Evolutionary conservation across 2,797 vertebrate genomes (phyloP).

Genomic region (Merluccius polli): DNA sequence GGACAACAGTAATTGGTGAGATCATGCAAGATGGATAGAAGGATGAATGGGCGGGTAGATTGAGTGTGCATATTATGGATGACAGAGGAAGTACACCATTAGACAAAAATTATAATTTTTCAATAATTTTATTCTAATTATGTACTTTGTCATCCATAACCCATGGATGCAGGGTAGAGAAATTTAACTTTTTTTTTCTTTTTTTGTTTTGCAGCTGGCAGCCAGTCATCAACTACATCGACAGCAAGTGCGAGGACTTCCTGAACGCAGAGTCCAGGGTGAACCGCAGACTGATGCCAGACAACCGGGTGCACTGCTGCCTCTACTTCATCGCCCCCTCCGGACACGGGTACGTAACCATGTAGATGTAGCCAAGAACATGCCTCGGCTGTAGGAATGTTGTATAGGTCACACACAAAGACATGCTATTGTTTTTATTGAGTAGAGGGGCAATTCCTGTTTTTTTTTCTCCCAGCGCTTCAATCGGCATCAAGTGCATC

Average conservation of each 20-base stretch:
- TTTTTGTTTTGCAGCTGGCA: constrained; percentile 64
- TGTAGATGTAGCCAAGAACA: background rate
- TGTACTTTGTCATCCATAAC: background rate
- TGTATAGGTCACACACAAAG: background rate
- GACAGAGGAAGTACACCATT: background rate
- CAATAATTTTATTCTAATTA: background rate
- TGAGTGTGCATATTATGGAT: background rate
- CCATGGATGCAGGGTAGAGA: too few species aligned
- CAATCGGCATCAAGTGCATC: background rate
- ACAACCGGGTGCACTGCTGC: constrained; percentile 79
- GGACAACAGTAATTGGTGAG: constrained; percentile 81
- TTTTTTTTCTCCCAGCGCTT: background rate
- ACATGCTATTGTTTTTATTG: background rate
- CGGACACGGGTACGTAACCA: constrained; percentile 70
- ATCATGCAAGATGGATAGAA: background rate
- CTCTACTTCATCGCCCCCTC: constrained; percentile 78
- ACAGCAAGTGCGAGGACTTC: constrained; percentile 78
- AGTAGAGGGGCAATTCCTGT: too few species aligned
- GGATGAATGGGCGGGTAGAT: background rate
- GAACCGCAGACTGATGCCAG: constrained; percentile 77
- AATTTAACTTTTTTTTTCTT: background rate
- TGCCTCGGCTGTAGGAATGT: background rate
- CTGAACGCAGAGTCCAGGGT: constrained; percentile 77
- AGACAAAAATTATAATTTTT: background rate
- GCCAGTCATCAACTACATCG: constrained; percentile 75